These are phyloP conservation scores for Isoperla grammatica DNA, from an alignment of 2,888 invertebrate genomes.

Conservation along the genomic window DNA sequence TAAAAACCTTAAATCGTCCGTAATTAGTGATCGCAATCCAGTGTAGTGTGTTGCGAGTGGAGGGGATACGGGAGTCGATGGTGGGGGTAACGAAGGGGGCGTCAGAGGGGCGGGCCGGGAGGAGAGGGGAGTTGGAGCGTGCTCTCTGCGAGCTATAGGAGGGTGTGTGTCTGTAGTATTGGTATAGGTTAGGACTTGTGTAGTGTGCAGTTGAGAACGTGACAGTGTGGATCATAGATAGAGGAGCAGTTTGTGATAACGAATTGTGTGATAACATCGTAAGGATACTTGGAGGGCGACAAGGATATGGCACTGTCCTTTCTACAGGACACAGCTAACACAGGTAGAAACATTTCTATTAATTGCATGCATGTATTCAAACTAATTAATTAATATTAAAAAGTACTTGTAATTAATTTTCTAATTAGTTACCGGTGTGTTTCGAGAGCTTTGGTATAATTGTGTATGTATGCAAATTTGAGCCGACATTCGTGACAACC, in stretches of 20 bases:
- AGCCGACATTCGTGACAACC: too few relatives aligned
- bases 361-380: not conserved
- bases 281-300: not conserved
- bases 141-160: slow-evolving; percentile 39
- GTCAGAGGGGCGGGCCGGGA: slow-evolving; percentile 21
- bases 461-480: too few relatives aligned
- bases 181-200: slow-evolving; percentile 53
- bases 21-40: too few relatives aligned
- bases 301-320: slow-evolving; percentile 28
- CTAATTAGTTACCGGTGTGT: too few relatives aligned
- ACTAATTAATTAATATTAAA: not conserved
- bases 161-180: slow-evolving; percentile 47
- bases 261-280: not conserved
- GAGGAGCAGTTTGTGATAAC: slow-evolving; percentile 5
- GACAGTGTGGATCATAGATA: not conserved
- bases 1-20: not conserved
- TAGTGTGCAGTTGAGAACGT: slow-evolving; percentile 3
- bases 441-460: too few relatives aligned
- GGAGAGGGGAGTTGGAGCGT: slow-evolving; percentile 40
- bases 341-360: slow-evolving; percentile 23
- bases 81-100: slow-evolving; percentile 3
- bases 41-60: not conserved
- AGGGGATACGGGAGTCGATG: not conserved
- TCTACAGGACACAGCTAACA: slow-evolving; percentile 25
- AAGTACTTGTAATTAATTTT: too few relatives aligned